phyloP scores from a whole-genome alignment of 23 tunicate genomes.

The Ascidia mentula region DNA sequence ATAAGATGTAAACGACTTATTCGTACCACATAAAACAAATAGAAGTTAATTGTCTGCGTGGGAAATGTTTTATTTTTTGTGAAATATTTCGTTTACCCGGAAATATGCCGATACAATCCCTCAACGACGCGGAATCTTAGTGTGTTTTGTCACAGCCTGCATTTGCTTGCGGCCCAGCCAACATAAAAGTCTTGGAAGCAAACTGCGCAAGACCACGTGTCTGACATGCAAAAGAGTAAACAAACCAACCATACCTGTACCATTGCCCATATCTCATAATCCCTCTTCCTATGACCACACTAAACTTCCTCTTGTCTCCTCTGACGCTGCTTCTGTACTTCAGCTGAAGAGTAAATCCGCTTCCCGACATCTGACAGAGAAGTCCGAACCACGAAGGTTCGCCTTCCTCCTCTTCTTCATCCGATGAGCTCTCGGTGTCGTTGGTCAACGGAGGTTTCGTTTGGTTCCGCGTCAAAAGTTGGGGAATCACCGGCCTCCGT shows the following conservation, averaged over 20 bases:
- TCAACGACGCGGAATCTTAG: no score
- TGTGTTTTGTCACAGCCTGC: no score
- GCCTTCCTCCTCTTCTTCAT: background rate
- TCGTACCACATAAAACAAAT: no score
- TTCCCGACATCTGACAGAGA: constrained; percentile 13
- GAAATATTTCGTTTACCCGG: no score
- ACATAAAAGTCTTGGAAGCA: no score
- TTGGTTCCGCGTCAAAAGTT: background rate
- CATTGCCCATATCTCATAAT: constrained; percentile 26
- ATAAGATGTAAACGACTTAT: no score
- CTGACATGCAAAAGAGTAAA: background rate
- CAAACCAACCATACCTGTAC: constrained; percentile 65
- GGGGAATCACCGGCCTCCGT: background rate
- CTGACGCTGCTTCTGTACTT: constrained; percentile 64
- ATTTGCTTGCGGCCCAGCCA: no score
- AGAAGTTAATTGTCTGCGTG: no score
- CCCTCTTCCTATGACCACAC: background rate
- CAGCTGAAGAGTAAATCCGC: constrained; percentile 41
- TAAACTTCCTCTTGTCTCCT: constrained; percentile 30
- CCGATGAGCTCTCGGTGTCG: background rate
- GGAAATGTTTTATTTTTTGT: no score
- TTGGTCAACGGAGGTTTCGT: background rate
- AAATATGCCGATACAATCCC: no score
- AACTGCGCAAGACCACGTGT: background rate
- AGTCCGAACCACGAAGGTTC: constrained; percentile 90